A percentile compares a stretch with the other conserved stretches of the same genome.
Evolutionary conservation across 2,888 invertebrate species (phyloP).

Genomic region (Leistus spinibarbis): DNA sequence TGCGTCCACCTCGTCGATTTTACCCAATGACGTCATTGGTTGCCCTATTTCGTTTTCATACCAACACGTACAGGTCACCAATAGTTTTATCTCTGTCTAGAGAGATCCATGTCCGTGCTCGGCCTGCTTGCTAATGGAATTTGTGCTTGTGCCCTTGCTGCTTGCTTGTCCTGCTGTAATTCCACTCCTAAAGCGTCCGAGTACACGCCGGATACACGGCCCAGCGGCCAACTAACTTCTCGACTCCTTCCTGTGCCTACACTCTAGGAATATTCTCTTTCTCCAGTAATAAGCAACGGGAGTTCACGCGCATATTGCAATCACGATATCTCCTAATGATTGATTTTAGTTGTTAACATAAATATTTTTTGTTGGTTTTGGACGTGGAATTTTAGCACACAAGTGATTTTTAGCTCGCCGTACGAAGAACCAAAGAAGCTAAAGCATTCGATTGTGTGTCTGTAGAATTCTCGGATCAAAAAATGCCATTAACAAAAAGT

Average conservation of each 20-base stretch:
- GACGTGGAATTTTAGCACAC: too few species aligned
- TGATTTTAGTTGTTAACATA: too few species aligned
- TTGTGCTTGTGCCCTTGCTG: not conserved
- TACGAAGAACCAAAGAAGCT: too few species aligned
- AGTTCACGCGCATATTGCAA: not conserved
- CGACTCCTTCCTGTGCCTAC: not conserved
- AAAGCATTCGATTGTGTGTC: too few species aligned
- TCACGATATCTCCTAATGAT: too few species aligned
- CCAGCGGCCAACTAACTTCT: not conserved
- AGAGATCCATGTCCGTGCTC: not conserved
- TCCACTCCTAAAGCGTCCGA: not conserved
- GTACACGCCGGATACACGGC: slow-evolving; percentile 1
- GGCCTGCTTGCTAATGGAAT: slow-evolving; percentile 5
- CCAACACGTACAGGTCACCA: slow-evolving; percentile 13
- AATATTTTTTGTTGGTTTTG: too few species aligned
- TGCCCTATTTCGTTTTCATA: slow-evolving; percentile 29
- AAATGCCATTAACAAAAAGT: too few species aligned
- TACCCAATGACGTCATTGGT: slow-evolving; percentile 18
- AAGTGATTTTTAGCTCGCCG: too few species aligned
- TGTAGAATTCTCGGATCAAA: too few species aligned
- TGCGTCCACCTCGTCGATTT: slow-evolving; percentile 22
- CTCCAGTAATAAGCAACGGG: not conserved
- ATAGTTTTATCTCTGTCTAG: slow-evolving; percentile 20
- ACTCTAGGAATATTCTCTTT: not conserved
- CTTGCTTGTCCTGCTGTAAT: not conserved